phyloP scores from a whole-genome alignment of 2,888 invertebrate genomes.

The Aporophyla lueneburgensis region DNA sequence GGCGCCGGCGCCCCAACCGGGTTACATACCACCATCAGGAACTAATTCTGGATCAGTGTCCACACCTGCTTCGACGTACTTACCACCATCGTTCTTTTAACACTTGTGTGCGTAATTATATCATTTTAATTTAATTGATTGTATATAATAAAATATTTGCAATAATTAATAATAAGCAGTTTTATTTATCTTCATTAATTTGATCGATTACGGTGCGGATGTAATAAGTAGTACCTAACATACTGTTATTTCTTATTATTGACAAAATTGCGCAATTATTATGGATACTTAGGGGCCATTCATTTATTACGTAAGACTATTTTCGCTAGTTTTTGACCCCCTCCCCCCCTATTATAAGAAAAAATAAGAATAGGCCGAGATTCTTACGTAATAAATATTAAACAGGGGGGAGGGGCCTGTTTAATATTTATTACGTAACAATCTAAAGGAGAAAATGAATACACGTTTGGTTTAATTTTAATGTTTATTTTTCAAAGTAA shows the following conservation, averaged over 20 bases:
- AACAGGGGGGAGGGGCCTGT: too few species aligned
- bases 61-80: slow-evolving; percentile 80
- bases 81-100: slow-evolving; percentile 81
- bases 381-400: too few species aligned
- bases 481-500: too few species aligned
- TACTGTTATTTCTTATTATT: not conserved
- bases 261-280: not conserved
- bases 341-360: too few species aligned
- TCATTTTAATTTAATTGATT: slow-evolving; percentile 18
- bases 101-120: not conserved
- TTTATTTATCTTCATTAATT: slow-evolving; percentile 19
- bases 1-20: slow-evolving; percentile 54
- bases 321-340: too few species aligned
- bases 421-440: too few species aligned
- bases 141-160: slow-evolving; percentile 34
- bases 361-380: too few species aligned
- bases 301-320: too few species aligned
- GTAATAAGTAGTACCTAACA: not conserved
- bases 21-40: slow-evolving; percentile 76
- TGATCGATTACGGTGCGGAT: not conserved
- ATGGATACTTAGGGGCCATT: not conserved
- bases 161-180: slow-evolving; percentile 7
- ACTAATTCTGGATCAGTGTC: slow-evolving; percentile 66
- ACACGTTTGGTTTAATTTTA: too few species aligned
- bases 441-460: too few species aligned